Evolutionary conservation across 2,797 vertebrate genomes (phyloP), one percentile per base, ranked within the genome.

Genomic region (Sebastes paucispinis): DNA sequence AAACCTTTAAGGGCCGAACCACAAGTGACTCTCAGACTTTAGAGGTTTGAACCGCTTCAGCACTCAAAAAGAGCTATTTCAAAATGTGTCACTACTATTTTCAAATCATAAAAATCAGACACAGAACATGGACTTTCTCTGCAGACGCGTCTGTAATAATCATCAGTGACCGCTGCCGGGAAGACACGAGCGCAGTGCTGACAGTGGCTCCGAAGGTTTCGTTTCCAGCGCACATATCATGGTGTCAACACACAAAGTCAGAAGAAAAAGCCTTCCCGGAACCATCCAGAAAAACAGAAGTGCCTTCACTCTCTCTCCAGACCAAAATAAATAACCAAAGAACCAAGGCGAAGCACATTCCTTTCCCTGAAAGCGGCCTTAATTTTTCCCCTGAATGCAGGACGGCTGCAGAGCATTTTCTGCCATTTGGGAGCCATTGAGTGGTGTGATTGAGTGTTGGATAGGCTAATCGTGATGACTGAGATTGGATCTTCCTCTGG

Each of bases 291-390:
- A 88, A 24, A 79, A 89, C 81, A 84, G 73, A 90, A 87, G 81
- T 65, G 57, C 86, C 65, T 77, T 83, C 79, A 27, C 62, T 77
- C 64, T 68, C 77, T 72, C 79, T 73, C 79, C 55, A 69, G 81
- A 84, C 89, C 83, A 87, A 88, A 91, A 90, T 91, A 91, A 94
- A 91, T 87, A 90, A 88, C 79, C 81, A 58, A 52, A 77, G 74
- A 66, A 57, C 67, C 72, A 7, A 16, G 50, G n/a, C 20, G 47
- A 75, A 72, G 88, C 89, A 88, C 91, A 92, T 92, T 93, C 90
- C 89, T 88, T 50, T 36, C 24, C 59, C 50, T 27, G 77, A 80
- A 84, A 85, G 73, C 59, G 7, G 50, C 69, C 66, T 34, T 75
- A 24, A 75, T 83, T 32, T 80, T 81, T 36, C 72, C 79, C 68